Conservation (phyloP, 2,888 invertebrate species). For the Eurytoma californica region DNA sequence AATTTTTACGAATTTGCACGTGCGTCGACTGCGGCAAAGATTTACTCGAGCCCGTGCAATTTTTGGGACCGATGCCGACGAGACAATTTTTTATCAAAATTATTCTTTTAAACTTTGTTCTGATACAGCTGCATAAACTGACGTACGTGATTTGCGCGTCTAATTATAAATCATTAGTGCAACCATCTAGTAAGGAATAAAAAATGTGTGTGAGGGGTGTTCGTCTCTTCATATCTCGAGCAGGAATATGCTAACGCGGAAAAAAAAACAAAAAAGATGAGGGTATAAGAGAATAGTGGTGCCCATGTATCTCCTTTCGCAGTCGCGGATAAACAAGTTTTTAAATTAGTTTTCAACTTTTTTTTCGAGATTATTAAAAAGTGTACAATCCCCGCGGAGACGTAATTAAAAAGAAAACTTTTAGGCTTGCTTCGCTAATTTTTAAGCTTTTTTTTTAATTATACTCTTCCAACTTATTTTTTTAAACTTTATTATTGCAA, state of each 20-base stretch:
- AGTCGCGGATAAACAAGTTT: constrained; percentile 27
- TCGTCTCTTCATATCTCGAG: background rate
- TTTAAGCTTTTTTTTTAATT: background rate
- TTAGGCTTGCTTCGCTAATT: background rate
- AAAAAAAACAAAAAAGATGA: background rate
- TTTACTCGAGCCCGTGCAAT: background rate
- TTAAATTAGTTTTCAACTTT: constrained; percentile 47
- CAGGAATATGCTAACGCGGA: background rate
- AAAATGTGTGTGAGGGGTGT: background rate
- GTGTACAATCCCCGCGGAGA: constrained; percentile 2
- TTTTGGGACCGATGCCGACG: background rate
- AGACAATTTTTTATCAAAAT: too few species aligned
- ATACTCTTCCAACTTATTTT: background rate
- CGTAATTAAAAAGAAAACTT: constrained; percentile 39
- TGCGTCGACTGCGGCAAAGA: background rate
- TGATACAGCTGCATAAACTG: background rate
- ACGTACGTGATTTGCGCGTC: constrained; percentile 3
- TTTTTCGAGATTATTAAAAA: constrained; percentile 41
- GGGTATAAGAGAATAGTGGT: background rate
- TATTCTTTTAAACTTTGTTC: background rate
- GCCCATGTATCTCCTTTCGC: background rate
- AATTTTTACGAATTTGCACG: background rate
- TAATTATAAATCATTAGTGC: constrained; percentile 17
- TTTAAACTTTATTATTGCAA: background rate
- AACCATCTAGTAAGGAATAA: constrained; percentile 9